Conservation (phyloP, 2,113 vertebrate species). For the Mobula birostris region DNA sequence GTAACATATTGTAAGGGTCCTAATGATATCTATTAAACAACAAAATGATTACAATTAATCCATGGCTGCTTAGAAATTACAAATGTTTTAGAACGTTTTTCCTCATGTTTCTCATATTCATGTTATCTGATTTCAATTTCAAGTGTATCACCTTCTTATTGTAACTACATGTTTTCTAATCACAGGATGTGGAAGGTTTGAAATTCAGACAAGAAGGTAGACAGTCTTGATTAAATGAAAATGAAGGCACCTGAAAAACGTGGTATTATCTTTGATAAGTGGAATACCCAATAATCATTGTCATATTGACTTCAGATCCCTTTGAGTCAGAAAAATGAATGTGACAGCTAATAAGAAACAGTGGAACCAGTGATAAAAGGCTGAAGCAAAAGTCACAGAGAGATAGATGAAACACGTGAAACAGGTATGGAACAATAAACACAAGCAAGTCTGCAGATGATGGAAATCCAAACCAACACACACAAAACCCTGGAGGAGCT, state of each 20-base stretch:
- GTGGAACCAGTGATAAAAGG: not conserved
- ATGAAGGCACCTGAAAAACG: not conserved
- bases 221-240: not conserved
- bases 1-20: too few relatives aligned
- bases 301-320: conserved; percentile 1
- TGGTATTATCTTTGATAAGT: not conserved
- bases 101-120: not conserved
- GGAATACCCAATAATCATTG: not conserved
- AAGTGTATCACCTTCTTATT: not conserved
- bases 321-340: not conserved
- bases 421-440: not conserved
- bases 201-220: not conserved
- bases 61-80: not conserved
- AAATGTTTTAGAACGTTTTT: not conserved
- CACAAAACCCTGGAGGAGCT: too few relatives aligned
- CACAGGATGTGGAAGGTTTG: not conserved
- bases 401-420: not conserved
- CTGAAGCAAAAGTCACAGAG: not conserved
- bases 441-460: too few relatives aligned
- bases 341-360: not conserved
- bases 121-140: not conserved
- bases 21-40: not conserved
- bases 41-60: not conserved
- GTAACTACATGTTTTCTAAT: not conserved
- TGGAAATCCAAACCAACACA: too few relatives aligned